A percentile compares a stretch with the other conserved stretches of the same genome.
Evolutionary conservation across 2,888 invertebrate species (phyloP).

Genomic region (Erebia aethiops): DNA sequence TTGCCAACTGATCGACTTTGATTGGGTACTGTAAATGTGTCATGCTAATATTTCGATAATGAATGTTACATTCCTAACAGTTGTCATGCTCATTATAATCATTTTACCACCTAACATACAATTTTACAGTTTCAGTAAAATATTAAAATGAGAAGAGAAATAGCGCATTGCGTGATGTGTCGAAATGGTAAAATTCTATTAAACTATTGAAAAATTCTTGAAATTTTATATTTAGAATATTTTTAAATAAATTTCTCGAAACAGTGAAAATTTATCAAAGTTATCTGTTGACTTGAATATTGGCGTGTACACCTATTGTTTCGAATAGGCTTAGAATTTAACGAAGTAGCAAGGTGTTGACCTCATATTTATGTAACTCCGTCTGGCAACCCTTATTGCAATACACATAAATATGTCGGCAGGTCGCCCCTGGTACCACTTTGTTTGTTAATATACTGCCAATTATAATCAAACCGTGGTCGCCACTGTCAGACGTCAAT

Average conservation of each 20-base stretch:
- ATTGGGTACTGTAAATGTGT: background rate
- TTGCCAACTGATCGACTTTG: constrained; percentile 16
- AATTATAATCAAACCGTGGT: constrained; percentile 69
- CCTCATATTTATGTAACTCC: background rate
- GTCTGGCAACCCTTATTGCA: constrained; percentile 15
- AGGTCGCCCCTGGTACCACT: constrained; percentile 73
- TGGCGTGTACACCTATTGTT: too few relatives aligned
- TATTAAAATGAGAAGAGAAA: too few relatives aligned
- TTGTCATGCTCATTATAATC: too few relatives aligned
- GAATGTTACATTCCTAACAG: too few relatives aligned
- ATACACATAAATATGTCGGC: constrained; percentile 74
- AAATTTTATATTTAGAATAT: too few relatives aligned
- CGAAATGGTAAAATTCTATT: too few relatives aligned
- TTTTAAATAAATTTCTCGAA: too few relatives aligned
- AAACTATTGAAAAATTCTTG: too few relatives aligned
- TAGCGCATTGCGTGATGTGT: too few relatives aligned
- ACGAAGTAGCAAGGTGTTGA: background rate
- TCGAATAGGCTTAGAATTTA: background rate
- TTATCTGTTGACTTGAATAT: background rate
- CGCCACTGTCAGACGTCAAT: constrained; percentile 66
- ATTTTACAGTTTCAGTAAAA: too few relatives aligned
- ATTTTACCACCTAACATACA: too few relatives aligned
- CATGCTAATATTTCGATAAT: background rate
- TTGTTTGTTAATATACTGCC: constrained; percentile 76
- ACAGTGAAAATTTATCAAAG: too few relatives aligned